Base-by-base conservation (phyloP, 2,797 vertebrate genomes). In the Microctenopoma stevenorrisi region DNA sequence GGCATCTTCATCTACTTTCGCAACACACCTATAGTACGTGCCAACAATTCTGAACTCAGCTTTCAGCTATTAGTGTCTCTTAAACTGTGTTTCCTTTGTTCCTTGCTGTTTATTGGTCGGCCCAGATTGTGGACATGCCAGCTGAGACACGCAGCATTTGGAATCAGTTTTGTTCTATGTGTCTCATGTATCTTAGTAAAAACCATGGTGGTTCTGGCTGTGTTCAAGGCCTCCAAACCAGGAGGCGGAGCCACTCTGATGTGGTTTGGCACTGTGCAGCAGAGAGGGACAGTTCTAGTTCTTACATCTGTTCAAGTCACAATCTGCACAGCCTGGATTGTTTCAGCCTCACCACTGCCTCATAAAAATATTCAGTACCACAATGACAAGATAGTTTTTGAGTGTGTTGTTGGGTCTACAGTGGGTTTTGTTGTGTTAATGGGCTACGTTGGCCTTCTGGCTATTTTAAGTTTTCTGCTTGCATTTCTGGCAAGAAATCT, bases 401-500 rank as follows among this genome's bases (percentile, higher is more conserved):
- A 91, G 64, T 93, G 92, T 79, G 70, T 73, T 0, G 56, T 91
- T 3, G 90, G 90, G 0, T 93, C 91, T 10, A 79, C 82, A 3
- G 13, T 86, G 7, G 90, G 88, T 11, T 92, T 92, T 78, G 66
- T 72, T 5, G 44, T 87, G 7, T 69, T 92, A 33, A 44, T 92
- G 3, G 88, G 90, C 0, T 93, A 93, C 47, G 91, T 93, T 22
- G 90, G 89, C 5, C 49, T 90, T 1, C 51, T 93, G 37, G 90
- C 92, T 5, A 7, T 74, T 2, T 64, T 90, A 7, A 88, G 91
- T 18, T 88, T 91, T 49, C 13, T 92, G 18, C 18, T 92, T 7
- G 91, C 92, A 3, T 92, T 92, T 48, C 28, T 91, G 42, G 86
- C 89, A 10, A 85, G 91, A 16, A 91, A 92, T 48, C 89, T 93